Conservation (phyloP, 2,113 vertebrate species). For the Chloropsis cyanopogon region DNA sequence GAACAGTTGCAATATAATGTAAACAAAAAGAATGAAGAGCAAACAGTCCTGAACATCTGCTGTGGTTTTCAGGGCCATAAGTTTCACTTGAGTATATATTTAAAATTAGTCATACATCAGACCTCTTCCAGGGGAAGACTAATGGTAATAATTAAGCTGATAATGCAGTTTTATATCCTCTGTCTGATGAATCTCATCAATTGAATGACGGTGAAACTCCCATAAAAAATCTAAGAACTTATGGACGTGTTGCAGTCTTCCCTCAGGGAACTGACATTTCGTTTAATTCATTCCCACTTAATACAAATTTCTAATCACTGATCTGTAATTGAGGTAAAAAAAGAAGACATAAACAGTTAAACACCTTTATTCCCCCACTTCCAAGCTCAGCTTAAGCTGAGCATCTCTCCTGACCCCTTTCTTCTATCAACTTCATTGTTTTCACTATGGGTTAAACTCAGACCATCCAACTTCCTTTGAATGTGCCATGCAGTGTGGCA, state of each 20-base stretch:
- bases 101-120: neutral
- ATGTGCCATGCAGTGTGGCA: fast-evolving
- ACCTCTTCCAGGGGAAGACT: neutral
- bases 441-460: neutral
- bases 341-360: neutral
- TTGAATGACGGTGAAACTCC: neutral
- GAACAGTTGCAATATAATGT: neutral
- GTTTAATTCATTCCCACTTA: neutral
- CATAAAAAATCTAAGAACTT: conserved; percentile 20
- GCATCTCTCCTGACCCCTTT: neutral
- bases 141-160: conserved; percentile 1
- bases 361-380: neutral
- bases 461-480: neutral
- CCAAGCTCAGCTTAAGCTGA: neutral
- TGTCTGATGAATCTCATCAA: neutral
- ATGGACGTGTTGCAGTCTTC: neutral
- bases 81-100: neutral
- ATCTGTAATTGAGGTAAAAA: neutral
- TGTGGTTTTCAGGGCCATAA: neutral
- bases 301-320: neutral
- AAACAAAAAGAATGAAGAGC: neutral
- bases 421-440: neutral
- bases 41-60: neutral
- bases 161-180: neutral
- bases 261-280: neutral